A percentile compares a stretch with the other conserved stretches of the same genome.
These are phyloP conservation scores for Nannoperca obscura DNA, from an alignment of 2,797 vertebrate genomes.

Conservation along the genomic window DNA sequence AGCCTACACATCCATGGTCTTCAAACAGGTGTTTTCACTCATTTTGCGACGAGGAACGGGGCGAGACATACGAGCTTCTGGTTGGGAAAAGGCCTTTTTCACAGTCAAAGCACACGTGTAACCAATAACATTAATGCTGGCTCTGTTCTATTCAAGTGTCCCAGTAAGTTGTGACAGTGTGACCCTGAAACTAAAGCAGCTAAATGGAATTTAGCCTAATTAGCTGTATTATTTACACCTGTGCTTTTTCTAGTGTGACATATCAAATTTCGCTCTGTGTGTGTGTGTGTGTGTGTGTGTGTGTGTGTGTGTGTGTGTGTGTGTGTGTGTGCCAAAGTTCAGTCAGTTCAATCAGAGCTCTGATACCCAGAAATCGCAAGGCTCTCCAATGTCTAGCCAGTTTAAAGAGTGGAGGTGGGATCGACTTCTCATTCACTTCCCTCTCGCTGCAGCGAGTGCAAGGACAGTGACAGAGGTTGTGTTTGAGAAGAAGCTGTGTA, in stretches of 20 bases:
- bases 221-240: neutral
- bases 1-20: neutral
- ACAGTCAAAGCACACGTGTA: neutral
- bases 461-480: neutral
- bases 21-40: neutral
- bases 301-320: neutral
- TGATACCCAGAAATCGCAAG: too few relatives aligned
- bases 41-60: too few relatives aligned
- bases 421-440: neutral
- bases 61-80: too few relatives aligned
- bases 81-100: neutral
- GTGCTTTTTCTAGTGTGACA: neutral
- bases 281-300: too few relatives aligned
- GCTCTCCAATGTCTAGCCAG: too few relatives aligned
- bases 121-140: too few relatives aligned
- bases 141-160: neutral
- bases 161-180: neutral
- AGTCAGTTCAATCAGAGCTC: too few relatives aligned
- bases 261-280: neutral
- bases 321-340: neutral
- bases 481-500: neutral
- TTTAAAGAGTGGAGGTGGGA: too few relatives aligned
- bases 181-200: conserved; percentile 5
- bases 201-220: neutral
- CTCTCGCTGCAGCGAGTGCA: too few relatives aligned